Evolutionary conservation across 2,888 invertebrate genomes (phyloP), one percentile per base, ranked within the genome.

Genomic region (Metallyticus violacea): DNA sequence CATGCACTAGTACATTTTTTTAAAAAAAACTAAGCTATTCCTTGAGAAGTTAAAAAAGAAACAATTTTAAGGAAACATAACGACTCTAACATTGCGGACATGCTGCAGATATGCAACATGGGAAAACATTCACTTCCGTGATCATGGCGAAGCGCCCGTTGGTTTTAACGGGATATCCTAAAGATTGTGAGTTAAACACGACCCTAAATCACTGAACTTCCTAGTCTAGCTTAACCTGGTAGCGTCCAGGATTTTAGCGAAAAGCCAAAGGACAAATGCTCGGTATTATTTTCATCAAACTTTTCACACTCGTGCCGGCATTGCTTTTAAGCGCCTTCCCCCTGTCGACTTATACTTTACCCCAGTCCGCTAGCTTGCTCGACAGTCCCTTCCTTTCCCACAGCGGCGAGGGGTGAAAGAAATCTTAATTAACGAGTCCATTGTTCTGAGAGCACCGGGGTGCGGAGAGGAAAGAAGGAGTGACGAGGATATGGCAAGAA

Each of bases 371-470:
- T 29, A 26, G 79, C 40, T 62, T 62, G 40, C 40, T 79, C 79
- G 85, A 40, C 79, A 85, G 85, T 85, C 79, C 79, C 40, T 79
- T 78, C 79, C n/a, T 27, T 80, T 7, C n/a, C n/a, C 28, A 26
- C 77, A 77, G 85, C 26, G 77, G 85, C 29, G 28, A 15, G 87
- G 87, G 86, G 86, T 85, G 87, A 95, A 95, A 95, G 95, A 95
- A 95, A 94, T 95, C 94, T 95, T 95, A 95, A 95, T 95, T 95
- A 95, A 95, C 94, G 94, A 94, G 93, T 93, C 94, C 93, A 95
- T 95, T 95, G 95, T 95, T 95, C 94, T 93, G 92, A 92, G 93
- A 93, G 93, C 93, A 93, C 93, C 93, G 93, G 93, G 93, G 92
- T 84, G 84, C 78, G 87, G 85, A 85, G 86, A 78, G 87, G 40